A percentile compares a stretch with the other conserved stretches of the same genome.
These are phyloP conservation scores for Styela plicata DNA, from an alignment of 23 tunicate species.

Conservation along the genomic window DNA sequence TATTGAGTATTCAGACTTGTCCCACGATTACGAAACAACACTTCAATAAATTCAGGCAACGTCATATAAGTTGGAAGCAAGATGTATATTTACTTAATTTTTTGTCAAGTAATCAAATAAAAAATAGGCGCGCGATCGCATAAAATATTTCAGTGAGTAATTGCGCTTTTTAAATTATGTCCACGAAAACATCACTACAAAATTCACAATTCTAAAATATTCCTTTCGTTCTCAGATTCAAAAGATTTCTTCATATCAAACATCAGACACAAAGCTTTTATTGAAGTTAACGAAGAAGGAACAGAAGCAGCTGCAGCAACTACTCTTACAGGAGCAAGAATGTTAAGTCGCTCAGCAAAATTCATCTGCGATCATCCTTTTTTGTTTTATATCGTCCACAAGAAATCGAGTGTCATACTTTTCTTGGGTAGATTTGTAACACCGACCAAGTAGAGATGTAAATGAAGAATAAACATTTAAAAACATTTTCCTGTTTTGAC, in stretches of 20 bases:
- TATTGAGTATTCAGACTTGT: too few relatives aligned
- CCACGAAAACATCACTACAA: too few relatives aligned
- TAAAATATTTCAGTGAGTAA: too few relatives aligned
- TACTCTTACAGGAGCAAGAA: background rate
- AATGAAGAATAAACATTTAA: background rate
- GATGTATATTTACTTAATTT: too few relatives aligned
- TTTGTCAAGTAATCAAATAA: too few relatives aligned
- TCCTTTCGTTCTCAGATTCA: background rate
- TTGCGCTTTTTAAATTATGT: too few relatives aligned
- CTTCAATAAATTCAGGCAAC: too few relatives aligned
- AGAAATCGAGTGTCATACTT: slow-evolving; percentile 33
- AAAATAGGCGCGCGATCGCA: too few relatives aligned
- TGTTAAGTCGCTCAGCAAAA: background rate
- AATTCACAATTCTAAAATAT: too few relatives aligned
- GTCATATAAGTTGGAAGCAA: too few relatives aligned
- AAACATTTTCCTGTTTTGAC: background rate
- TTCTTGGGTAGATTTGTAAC: slow-evolving; percentile 50
- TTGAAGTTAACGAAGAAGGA: slow-evolving; percentile 27
- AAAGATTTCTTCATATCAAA: slow-evolving; percentile 11
- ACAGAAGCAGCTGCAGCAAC: slow-evolving; percentile 28
- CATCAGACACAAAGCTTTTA: slow-evolving; percentile 25
- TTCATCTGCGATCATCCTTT: slow-evolving; percentile 88
- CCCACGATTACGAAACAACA: too few relatives aligned
- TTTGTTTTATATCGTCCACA: slow-evolving; percentile 60
- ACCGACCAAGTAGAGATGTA: background rate